phyloP scores from a whole-genome alignment of 2,888 invertebrate genomes.

The Dryadula phaetusa region DNA sequence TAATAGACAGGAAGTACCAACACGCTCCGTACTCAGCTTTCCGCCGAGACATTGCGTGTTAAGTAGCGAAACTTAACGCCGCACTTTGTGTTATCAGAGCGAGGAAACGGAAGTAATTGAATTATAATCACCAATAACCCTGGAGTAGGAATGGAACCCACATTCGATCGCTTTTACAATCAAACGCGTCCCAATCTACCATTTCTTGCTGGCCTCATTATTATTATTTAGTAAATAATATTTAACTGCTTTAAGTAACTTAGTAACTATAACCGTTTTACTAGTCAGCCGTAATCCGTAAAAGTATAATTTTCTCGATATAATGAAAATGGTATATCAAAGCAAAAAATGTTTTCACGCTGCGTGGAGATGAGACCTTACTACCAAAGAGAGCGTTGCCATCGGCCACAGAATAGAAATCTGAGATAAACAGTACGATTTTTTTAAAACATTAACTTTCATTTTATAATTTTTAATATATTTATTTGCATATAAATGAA shows the following conservation, averaged over 20 bases:
- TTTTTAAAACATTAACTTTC: conserved; percentile 1
- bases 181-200: too few relatives aligned
- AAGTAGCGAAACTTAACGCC: too few relatives aligned
- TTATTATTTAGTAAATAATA: too few relatives aligned
- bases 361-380: conserved; percentile 33
- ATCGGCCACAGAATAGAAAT: conserved; percentile 33
- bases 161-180: too few relatives aligned
- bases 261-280: conserved; percentile 1
- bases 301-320: conserved; percentile 25
- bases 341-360: conserved; percentile 40
- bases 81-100: too few relatives aligned
- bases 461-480: not conserved
- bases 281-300: not conserved
- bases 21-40: too few relatives aligned
- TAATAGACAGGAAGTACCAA: too few relatives aligned
- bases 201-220: too few relatives aligned
- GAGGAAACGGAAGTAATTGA: too few relatives aligned
- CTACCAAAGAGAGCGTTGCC: conserved; percentile 45
- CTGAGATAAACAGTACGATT: conserved; percentile 12
- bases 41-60: too few relatives aligned
- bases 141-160: too few relatives aligned
- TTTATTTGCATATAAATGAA: not conserved
- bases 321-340: conserved; percentile 32
- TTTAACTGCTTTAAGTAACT: not conserved
- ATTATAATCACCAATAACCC: too few relatives aligned